Base-by-base conservation (phyloP, 1,140 invertebrate species). In the Nasonia giraulti region DNA sequence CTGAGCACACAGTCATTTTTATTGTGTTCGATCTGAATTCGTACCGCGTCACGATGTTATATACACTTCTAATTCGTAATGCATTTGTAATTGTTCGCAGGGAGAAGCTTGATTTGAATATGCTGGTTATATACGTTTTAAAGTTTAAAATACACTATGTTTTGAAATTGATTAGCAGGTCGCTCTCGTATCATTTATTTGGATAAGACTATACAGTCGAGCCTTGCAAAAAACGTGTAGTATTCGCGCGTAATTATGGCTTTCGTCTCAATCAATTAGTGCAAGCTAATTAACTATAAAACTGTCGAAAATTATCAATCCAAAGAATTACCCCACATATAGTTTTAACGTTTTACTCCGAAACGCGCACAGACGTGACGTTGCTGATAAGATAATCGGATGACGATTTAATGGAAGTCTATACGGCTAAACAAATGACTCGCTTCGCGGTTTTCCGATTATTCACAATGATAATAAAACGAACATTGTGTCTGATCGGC, bases 321-420 rank as follows among this genome's bases (percentile, higher is more conserved):
- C 33, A n/a, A 82, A 40, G 33, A 74, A 37, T 55, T 75, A 20
- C 37, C 33, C 33, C 44, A 23, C 23, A 37, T 69, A 10, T 27
- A 50, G 1, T 84, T 78, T 71, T 79, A 40, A 73, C 12, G 62
- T 84, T 55, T 62, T 23, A 20, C 27, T 75, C 2, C 23, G 12
- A 55, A 66, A 79, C 27, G 44, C 50, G 1, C 27, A 27, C 27
- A 37, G 23, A 68, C 6, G 33, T 47, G 66, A 80, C 33, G 2
- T 44, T 40, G 40, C 44, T 62, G 77, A 84, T 75, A 80, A 84
- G 83, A 84, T 84, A 84, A 84, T 75, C 47, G 23, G 10, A 68
- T 80, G 37, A 77, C 62, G 40, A 79, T 73, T 33, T 55, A 71
- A 83, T 71, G 17, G 40, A n/a, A 83, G 37, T 78, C 1, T 37